Evolutionary conservation across 2,113 vertebrate genomes (phyloP).

Genomic region (Ahaetulla prasina): DNA sequence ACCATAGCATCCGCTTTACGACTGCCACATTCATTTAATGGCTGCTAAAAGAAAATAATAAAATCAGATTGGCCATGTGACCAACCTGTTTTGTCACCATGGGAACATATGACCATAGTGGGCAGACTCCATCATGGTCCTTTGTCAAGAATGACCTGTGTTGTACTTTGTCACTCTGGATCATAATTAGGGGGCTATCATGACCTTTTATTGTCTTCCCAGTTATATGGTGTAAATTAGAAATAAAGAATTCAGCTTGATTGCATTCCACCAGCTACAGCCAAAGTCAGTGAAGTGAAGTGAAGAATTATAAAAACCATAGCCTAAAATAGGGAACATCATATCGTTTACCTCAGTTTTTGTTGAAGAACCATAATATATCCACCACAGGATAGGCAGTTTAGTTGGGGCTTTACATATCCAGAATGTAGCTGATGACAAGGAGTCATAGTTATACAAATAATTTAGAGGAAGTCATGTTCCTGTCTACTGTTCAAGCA

Average conservation of each 20-base stretch:
- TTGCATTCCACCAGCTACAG: background rate
- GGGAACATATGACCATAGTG: background rate
- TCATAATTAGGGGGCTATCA: background rate
- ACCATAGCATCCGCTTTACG: background rate
- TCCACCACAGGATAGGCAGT: background rate
- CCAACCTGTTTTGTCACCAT: background rate
- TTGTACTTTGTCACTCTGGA: background rate
- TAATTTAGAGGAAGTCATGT: background rate
- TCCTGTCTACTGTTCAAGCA: background rate
- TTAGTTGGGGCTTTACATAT: background rate
- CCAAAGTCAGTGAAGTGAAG: background rate
- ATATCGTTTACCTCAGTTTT: background rate
- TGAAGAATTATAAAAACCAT: background rate
- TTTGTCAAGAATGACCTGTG: background rate
- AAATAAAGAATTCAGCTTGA: background rate
- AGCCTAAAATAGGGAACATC: background rate
- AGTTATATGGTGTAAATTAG: background rate
- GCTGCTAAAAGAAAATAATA: background rate
- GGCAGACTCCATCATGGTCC: background rate
- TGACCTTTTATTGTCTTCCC: background rate
- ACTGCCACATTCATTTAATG: background rate
- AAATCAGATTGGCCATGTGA: background rate
- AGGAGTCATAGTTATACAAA: background rate
- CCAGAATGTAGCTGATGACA: background rate
- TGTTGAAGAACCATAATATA: background rate